Evolutionary conservation across 2,888 invertebrate species (phyloP).

Genomic region (Bugulina stolonifera): DNA sequence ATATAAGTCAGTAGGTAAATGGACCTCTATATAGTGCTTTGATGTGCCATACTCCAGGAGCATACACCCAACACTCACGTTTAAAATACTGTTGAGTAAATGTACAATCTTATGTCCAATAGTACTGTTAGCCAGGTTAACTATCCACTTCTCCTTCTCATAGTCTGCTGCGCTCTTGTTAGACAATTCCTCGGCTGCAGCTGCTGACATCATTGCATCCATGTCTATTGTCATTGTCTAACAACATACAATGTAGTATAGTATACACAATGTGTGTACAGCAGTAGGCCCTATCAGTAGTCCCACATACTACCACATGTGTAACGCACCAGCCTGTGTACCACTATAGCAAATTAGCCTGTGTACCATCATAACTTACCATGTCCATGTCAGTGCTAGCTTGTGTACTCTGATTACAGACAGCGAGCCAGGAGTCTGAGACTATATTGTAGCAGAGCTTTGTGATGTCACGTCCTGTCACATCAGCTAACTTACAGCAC

Average conservation of each 20-base stretch:
- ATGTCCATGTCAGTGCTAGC: conserved; percentile 14
- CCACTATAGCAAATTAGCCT: no score
- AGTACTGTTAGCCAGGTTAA: conserved; percentile 6
- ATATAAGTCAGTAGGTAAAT: no score
- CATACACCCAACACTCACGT: neutral
- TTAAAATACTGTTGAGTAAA: neutral
- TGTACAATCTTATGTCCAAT: neutral
- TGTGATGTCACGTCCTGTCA: conserved; percentile 4
- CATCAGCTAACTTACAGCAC: neutral
- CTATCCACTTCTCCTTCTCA: conserved; percentile 19
- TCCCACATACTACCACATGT: no score
- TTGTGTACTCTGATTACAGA: neutral
- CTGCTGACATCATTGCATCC: neutral
- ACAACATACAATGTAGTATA: neutral
- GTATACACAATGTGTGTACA: neutral
- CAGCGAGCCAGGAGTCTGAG: neutral
- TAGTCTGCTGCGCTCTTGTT: neutral
- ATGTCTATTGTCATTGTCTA: conserved; percentile 22
- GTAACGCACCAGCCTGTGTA: no score
- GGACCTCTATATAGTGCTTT: no score
- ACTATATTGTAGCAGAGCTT: conserved; percentile 1
- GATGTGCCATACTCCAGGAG: no score
- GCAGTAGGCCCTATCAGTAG: no score
- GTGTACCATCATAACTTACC: neutral
- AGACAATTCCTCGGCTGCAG: neutral